phyloP scores from a whole-genome alignment of 2,797 vertebrate genomes.

The Chelidonichthys spinosus region DNA sequence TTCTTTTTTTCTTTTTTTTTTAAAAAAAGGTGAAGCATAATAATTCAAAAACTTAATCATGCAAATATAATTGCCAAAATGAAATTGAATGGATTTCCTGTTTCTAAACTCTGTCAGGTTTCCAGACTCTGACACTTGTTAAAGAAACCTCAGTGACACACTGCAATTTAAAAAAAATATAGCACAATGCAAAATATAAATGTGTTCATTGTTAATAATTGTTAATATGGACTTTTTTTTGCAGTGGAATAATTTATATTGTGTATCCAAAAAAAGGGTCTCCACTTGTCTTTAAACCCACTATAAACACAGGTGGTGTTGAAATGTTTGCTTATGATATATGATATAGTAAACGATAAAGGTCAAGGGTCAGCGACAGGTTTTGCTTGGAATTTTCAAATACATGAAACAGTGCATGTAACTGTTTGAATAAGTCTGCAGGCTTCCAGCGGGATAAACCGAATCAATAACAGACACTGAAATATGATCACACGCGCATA shows the following conservation, averaged over 20 bases:
- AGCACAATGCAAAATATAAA: not conserved
- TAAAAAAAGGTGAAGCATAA: conserved; percentile 10
- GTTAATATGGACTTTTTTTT: not conserved
- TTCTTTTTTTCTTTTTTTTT: not conserved
- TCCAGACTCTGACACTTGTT: not conserved
- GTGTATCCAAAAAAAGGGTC: not conserved
- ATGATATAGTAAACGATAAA: conserved; percentile 16
- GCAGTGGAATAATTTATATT: not conserved
- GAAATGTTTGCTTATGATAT: conserved; percentile 1
- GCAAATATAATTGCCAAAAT: not conserved
- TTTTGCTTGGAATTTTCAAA: not conserved
- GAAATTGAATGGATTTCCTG: not conserved
- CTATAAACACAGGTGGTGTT: not conserved
- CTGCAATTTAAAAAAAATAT: not conserved
- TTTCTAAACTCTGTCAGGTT: not conserved
- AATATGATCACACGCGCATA: conserved; percentile 74
- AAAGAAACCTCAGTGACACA: not conserved
- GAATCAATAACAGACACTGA: conserved; percentile 75
- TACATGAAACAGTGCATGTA: not conserved
- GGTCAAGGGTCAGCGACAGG: conserved; percentile 43
- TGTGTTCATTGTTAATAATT: not conserved
- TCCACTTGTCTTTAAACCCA: not conserved
- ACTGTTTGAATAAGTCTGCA: conserved; percentile 20
- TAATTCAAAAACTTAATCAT: conserved; percentile 9
- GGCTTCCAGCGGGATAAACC: conserved; percentile 36